These are phyloP conservation scores for Teinopalpus imperialis DNA, from an alignment of 2,888 invertebrate genomes.

Conservation along the genomic window DNA sequence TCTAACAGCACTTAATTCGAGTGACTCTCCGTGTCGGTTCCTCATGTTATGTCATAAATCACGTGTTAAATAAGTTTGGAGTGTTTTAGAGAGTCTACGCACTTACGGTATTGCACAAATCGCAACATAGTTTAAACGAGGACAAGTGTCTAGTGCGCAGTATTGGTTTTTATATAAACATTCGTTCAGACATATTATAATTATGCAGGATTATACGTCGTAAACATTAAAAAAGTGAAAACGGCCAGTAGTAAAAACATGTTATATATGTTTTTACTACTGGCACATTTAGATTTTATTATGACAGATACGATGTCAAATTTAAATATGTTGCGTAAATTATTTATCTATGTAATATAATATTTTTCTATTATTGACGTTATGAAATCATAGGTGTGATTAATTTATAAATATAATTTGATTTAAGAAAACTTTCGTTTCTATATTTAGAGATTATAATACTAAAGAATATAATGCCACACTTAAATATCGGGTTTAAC, in stretches of 20 bases:
- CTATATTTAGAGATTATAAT: too few relatives aligned
- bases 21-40: slow-evolving; percentile 22
- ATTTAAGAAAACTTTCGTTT: too few relatives aligned
- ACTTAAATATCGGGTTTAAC: slow-evolving; percentile 2
- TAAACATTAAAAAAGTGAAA: slow-evolving; percentile 1
- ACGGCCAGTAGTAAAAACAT: too few relatives aligned
- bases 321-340: background rate
- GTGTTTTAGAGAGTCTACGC: slow-evolving; percentile 56
- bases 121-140: slow-evolving; percentile 15
- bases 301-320: background rate
- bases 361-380: background rate
- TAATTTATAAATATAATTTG: too few relatives aligned
- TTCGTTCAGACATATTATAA: background rate
- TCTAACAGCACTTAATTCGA: slow-evolving; percentile 33
- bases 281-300: background rate
- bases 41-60: slow-evolving; percentile 55
- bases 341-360: too few relatives aligned
- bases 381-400: too few relatives aligned
- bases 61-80: slow-evolving; percentile 50
- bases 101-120: slow-evolving; percentile 33
- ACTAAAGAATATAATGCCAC: too few relatives aligned
- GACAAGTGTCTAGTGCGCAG: slow-evolving; percentile 13
- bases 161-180: slow-evolving; percentile 7
- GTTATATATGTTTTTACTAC: too few relatives aligned
- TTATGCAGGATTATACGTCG: too few relatives aligned